These are phyloP conservation scores for Stenopsyche tienmushanensis DNA, from an alignment of 1,140 invertebrate genomes.

Conservation along the genomic window DNA sequence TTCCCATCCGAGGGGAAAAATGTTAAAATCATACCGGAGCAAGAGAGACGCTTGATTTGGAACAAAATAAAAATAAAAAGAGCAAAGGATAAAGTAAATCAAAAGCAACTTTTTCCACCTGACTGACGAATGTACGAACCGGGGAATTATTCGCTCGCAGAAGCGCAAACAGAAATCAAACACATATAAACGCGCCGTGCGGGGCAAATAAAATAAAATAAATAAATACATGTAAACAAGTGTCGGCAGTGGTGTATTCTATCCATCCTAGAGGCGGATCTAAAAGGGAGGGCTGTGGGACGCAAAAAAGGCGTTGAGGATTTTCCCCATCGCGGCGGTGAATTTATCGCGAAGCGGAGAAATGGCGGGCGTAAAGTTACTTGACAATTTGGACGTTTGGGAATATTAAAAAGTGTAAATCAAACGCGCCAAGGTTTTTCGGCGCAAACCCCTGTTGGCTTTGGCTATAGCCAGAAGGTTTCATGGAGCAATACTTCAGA, in stretches of 20 bases:
- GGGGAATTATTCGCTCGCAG: constrained; percentile 32
- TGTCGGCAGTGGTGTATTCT: constrained; percentile 1
- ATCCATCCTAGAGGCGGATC: neutral
- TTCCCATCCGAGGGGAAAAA: constrained; percentile 1
- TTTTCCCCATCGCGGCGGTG: too few relatives aligned
- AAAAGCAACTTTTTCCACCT: constrained; percentile 41
- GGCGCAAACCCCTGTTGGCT: too few relatives aligned
- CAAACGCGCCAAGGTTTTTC: too few relatives aligned
- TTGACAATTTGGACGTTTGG: constrained; percentile 2
- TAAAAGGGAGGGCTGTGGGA: neutral
- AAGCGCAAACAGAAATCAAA: constrained; percentile 39
- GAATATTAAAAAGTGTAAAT: constrained; percentile 19
- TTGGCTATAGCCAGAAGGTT: too few relatives aligned
- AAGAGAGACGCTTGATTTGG: constrained; percentile 19
- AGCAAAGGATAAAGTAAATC: constrained; percentile 38
- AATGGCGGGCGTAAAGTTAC: neutral
- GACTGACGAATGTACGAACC: constrained; percentile 33
- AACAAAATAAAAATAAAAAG: constrained; percentile 26
- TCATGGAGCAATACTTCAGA: too few relatives aligned
- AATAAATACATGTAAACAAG: constrained; percentile 33
- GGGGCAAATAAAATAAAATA: constrained; percentile 25
- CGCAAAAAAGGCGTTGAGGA: too few relatives aligned
- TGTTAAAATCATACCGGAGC: constrained; percentile 25
- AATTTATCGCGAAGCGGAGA: neutral
- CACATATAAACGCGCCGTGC: constrained; percentile 33